These are phyloP conservation scores for Psix sp. DNA, from an alignment of 1,140 invertebrate species.

Conservation along the genomic window DNA sequence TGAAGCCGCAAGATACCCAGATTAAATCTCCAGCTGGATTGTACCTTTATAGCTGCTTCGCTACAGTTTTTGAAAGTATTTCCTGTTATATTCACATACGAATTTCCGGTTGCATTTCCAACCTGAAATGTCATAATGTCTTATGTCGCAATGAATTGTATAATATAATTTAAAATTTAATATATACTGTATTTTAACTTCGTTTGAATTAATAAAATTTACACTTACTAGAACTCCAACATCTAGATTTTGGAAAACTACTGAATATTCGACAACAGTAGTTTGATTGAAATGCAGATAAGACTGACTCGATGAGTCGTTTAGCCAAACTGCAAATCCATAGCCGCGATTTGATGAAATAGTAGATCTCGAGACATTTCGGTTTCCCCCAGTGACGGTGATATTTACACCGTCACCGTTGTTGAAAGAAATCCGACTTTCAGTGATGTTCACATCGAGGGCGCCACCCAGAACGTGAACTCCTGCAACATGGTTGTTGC, in stretches of 20 bases:
- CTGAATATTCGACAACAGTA: conserved; percentile 90
- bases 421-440: conserved; percentile 92
- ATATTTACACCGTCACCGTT: conserved; percentile 94
- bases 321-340: conserved; percentile 92
- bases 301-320: conserved; percentile 86
- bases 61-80: conserved; percentile 88
- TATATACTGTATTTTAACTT: too few species aligned
- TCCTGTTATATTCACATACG: conserved; percentile 90
- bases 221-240: conserved; percentile 86
- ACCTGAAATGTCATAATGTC: too few species aligned
- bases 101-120: conserved; percentile 85
- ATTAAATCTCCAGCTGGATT: conserved; percentile 85
- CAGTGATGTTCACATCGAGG: conserved; percentile 95
- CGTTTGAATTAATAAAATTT: too few species aligned
- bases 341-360: conserved; percentile 88
- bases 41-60: conserved; percentile 86
- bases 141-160: too few species aligned
- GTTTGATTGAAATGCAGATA: conserved; percentile 89
- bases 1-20: conserved; percentile 81
- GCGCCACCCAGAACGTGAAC: conserved; percentile 90
- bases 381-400: conserved; percentile 92
- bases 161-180: too few species aligned
- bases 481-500: conserved; percentile 92
- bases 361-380: conserved; percentile 90
- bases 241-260: conserved; percentile 89